Percentiles rank a stretch among this genome's conserved stretches.
Evolutionary conservation across 2,888 invertebrate genomes (phyloP).

Genomic region (Harpagoxenus sublaevis): DNA sequence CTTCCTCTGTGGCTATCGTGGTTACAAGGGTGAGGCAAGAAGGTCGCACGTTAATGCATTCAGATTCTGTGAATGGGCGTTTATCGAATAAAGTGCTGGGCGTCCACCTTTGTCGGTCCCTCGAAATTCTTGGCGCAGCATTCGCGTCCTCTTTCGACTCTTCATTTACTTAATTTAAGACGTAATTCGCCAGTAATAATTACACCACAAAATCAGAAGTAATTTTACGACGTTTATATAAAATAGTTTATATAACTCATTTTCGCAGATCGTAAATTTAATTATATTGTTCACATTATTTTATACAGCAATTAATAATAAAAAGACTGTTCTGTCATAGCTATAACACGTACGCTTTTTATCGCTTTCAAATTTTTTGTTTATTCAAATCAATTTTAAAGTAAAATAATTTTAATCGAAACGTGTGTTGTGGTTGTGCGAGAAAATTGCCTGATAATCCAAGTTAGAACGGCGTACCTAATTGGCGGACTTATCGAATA

Average conservation of each 20-base stretch:
- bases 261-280: neutral
- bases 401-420: constrained; percentile 40
- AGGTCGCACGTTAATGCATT: constrained; percentile 79
- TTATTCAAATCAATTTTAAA: neutral
- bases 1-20: constrained; percentile 56
- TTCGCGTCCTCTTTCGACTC: constrained; percentile 37
- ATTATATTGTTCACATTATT: neutral
- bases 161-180: constrained; percentile 16
- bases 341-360: neutral
- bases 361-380: neutral
- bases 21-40: constrained; percentile 67
- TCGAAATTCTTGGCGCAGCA: constrained; percentile 71
- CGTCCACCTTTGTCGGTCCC: constrained; percentile 74
- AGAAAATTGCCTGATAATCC: constrained; percentile 43
- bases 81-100: constrained; percentile 80
- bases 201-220: neutral
- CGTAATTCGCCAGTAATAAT: constrained; percentile 8
- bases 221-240: neutral
- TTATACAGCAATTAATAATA: neutral
- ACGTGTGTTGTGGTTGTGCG: neutral
- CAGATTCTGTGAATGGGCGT: constrained; percentile 80
- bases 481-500: constrained; percentile 78
- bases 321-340: neutral
- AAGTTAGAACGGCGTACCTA: constrained; percentile 65
- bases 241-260: neutral